phyloP scores from a whole-genome alignment of 1,140 invertebrate genomes.

The Apis cerana region DNA sequence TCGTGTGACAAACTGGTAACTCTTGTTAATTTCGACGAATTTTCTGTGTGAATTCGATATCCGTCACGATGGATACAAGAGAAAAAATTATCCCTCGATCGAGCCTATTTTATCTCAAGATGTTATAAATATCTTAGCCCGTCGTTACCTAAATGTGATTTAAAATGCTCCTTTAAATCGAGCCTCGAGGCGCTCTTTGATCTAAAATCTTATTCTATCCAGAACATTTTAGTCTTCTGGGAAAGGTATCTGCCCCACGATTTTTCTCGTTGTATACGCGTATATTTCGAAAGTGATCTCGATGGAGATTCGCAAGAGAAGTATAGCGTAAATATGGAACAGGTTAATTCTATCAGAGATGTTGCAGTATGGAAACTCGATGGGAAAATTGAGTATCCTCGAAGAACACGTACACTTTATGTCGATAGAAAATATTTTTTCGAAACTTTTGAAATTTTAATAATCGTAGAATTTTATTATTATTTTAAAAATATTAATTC shows the following conservation, averaged over 20 bases:
- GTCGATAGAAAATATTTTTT: too few relatives aligned
- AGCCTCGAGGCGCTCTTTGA: not conserved
- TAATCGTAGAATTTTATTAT: too few relatives aligned
- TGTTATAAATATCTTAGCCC: too few relatives aligned
- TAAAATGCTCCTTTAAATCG: not conserved
- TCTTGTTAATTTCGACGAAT: slow-evolving; percentile 32
- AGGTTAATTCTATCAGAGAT: slow-evolving; percentile 13
- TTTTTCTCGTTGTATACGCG: not conserved
- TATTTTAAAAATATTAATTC: too few relatives aligned
- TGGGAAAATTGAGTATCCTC: slow-evolving; percentile 1
- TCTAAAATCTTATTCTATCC: slow-evolving; percentile 23
- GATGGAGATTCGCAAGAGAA: not conserved
- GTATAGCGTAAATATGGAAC: not conserved
- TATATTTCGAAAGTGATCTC: slow-evolving; percentile 1
- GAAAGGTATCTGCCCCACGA: not conserved
- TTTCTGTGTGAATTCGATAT: not conserved
- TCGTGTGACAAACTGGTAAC: not conserved
- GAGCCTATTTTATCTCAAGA: too few relatives aligned
- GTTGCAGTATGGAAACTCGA: slow-evolving; percentile 7
- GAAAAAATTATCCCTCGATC: not conserved
- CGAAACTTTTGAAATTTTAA: too few relatives aligned
- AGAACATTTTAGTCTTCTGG: not conserved
- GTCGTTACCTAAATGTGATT: not conserved
- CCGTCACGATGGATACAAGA: not conserved
- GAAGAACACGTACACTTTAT: too few relatives aligned